Base-by-base conservation (phyloP, 2,113 vertebrate species). In the Macrotus californicus region DNA sequence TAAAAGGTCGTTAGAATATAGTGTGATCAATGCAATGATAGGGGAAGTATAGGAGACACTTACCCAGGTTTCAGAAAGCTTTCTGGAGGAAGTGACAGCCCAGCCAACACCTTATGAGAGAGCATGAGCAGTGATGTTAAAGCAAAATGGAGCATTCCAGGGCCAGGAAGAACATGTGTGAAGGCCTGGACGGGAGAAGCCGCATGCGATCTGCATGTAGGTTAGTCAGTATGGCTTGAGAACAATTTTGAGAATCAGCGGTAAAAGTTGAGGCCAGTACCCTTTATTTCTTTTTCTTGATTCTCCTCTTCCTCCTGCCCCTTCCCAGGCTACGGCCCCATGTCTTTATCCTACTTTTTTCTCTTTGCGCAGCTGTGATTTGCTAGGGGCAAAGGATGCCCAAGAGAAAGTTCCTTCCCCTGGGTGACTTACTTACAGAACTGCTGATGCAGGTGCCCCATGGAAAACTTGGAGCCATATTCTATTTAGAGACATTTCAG, bases 401-500 rank as follows among this genome's bases (percentile, higher is more conserved):
- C 1, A 2, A 48, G 93, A 91, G 93, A 59, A 92, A 96, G 92
- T 59, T 22, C 16, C 41, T 95, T 91, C 94, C 80, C 21, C 93
- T 95, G 22, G 24, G 94, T 93, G 93, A 87, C 94, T 97, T 93
- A 89, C 85, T 96, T 96, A 84, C 6, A 86, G 75, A 96, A 95
- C 54, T 72, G 97, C 96, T 97, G 96, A 97, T 93, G 79, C 82
- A 95, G 93, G 46, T 96, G 31, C 95, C 84, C 96, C 73, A 67
- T 95, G 94, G 97, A 96, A 93, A 96, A 96, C 93, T 77, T 50
- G 87, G 84, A 95, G 91, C 92, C 93, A 67, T 82, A n/a, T 95
- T 96, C 97, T 97, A 97, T 97, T 97, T 97, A 48, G 56, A 87
- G 96, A 91, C 89, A 81, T 77, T 92, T 94, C 52, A 89, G 86